These are phyloP conservation scores for Zaprionus nigranus DNA, from an alignment of 1,140 invertebrate species.

Conservation along the genomic window DNA sequence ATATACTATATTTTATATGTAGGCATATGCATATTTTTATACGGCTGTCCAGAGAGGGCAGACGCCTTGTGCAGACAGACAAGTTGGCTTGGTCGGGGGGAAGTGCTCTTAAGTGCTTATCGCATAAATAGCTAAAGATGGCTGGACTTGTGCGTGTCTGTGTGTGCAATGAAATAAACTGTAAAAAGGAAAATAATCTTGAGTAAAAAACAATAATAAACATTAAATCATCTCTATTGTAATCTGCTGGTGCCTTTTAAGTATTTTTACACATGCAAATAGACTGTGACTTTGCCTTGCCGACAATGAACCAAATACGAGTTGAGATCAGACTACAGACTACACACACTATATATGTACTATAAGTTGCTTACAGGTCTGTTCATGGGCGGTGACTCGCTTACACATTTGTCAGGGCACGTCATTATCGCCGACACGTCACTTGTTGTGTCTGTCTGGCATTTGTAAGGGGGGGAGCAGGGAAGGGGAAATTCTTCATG, in stretches of 20 bases:
- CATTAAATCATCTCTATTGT: constrained; percentile 49
- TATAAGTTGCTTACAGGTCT: constrained; percentile 5
- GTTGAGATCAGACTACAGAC: constrained; percentile 17
- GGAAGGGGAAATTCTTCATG: neutral
- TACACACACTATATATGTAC: constrained; percentile 8
- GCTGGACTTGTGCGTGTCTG: neutral
- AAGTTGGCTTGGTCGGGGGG: constrained; percentile 1
- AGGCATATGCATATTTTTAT: constrained; percentile 24
- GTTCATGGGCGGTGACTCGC: neutral
- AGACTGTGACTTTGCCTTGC: constrained; percentile 41
- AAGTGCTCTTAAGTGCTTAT: constrained; percentile 40
- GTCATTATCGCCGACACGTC: constrained; percentile 64
- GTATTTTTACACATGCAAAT: constrained; percentile 20
- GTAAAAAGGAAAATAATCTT: neutral
- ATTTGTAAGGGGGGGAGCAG: neutral
- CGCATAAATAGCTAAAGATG: constrained; percentile 46
- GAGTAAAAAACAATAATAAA: constrained; percentile 27
- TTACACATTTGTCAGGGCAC: constrained; percentile 56
- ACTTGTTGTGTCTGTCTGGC: constrained; percentile 41
- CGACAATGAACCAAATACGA: constrained; percentile 58
- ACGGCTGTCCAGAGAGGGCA: neutral
- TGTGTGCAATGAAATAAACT: constrained; percentile 2
- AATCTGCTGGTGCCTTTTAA: constrained; percentile 26
- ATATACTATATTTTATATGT: constrained; percentile 13
- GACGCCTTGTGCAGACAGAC: neutral